Base-by-base conservation (phyloP, 2,113 vertebrate species). In the Spermophilus dauricus region DNA sequence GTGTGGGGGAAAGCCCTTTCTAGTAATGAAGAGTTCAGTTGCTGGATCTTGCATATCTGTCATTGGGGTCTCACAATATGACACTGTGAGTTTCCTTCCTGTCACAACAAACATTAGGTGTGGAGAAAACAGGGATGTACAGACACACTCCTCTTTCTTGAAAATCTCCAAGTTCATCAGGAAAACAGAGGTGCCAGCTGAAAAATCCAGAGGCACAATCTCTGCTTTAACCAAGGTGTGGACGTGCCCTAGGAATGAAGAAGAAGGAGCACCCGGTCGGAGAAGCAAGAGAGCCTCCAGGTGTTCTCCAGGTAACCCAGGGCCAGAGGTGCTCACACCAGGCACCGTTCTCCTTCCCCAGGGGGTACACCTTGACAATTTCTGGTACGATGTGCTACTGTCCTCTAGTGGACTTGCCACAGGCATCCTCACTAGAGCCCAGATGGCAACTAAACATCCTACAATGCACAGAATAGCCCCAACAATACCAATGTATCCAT, bases 251-350 rank as follows among this genome's bases (percentile, higher is more conserved):
- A 17, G 26, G 10, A 34, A 39, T 17, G 24, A 81, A 61, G 34
- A 26, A 53, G 42, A 70, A 37, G 39, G 8, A 45, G 2, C 4
- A 5, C 5, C 30, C 61, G 32, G 16, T 8, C 5, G 22, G 7
- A 94, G 82, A 90, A 81, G 16, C 22, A 48, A 58, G 22, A 65
- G 11, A 81, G 42, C 30, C 28, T 53, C 73, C 12, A 9, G 26
- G 37, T 76, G 37, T 2, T 70, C 51, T 17, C 14, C 28, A 14
- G 32, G 3, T 32, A 0, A 28, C 13, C 51, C 88, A 81, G 12
- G 30, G 4, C 18, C 1, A 9, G 10, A 42, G 24, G 20, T 13
- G 18, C 39, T 56, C 42, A 20, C 1, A 26, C 4, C 1, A 3
- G 6, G 8, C 4, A 2, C 13, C 30, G 3, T 20, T 10, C 56